A percentile compares a stretch with the other conserved stretches of the same genome.
phyloP scores from a whole-genome alignment of 2,113 vertebrate species.

The Bostrychus sinensis region DNA sequence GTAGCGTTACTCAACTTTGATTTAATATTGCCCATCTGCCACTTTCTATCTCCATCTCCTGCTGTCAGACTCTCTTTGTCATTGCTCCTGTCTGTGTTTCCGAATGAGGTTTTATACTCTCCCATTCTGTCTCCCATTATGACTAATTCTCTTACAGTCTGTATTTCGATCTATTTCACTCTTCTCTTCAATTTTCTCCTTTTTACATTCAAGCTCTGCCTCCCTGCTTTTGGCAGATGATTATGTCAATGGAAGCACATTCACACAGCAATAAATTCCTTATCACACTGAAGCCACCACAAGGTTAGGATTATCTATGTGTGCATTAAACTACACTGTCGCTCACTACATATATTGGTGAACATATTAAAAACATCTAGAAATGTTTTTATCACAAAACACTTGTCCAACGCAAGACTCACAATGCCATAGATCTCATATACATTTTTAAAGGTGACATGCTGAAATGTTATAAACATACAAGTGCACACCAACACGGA shows the following conservation, averaged over 20 bases:
- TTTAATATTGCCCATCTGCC: slow-evolving; percentile 74
- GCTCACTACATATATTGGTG: slow-evolving; percentile 29
- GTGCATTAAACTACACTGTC: slow-evolving; percentile 42
- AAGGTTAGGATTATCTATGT: slow-evolving; percentile 54
- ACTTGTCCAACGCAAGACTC: too few species aligned
- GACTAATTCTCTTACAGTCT: slow-evolving; percentile 50
- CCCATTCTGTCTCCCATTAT: slow-evolving; percentile 42
- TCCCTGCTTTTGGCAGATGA: slow-evolving; percentile 47
- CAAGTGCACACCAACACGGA: slow-evolving; percentile 14
- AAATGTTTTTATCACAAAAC: not conserved
- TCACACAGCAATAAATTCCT: slow-evolving; percentile 48
- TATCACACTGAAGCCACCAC: slow-evolving; percentile 52
- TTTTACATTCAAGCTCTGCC: not conserved
- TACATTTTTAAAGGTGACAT: not conserved
- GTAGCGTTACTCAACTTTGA: slow-evolving; percentile 75
- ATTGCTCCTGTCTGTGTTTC: slow-evolving; percentile 44
- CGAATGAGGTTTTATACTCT: slow-evolving; percentile 43
- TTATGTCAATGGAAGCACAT: slow-evolving; percentile 51
- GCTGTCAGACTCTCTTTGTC: slow-evolving; percentile 62
- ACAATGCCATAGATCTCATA: too few species aligned
- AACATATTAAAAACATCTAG: slow-evolving; percentile 30
- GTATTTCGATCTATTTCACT: slow-evolving; percentile 27
- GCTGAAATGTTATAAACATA: not conserved
- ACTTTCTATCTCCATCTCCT: slow-evolving; percentile 64
- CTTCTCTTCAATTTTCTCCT: slow-evolving; percentile 8